Evolutionary conservation across 2,888 invertebrate genomes (phyloP).

Genomic region (Drepana falcataria): DNA sequence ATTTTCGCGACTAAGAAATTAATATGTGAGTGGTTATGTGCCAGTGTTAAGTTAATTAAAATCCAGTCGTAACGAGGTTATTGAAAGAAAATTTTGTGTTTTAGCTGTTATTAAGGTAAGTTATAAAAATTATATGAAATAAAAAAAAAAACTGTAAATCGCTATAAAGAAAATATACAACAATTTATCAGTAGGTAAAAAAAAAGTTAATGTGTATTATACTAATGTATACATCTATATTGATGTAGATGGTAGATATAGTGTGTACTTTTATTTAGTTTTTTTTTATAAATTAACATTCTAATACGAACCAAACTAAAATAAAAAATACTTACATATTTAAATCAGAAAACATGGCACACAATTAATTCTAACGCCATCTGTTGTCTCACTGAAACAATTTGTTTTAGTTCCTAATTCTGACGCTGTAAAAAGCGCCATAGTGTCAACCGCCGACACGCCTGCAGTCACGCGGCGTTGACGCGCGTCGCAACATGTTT

Average conservation of each 20-base stretch:
- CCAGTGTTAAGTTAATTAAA: slow-evolving; percentile 3
- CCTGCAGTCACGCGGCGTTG: slow-evolving; percentile 77
- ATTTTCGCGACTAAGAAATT: slow-evolving; percentile 18
- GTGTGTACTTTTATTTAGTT: no score
- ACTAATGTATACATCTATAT: no score
- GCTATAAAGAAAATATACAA: no score
- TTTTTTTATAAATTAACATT: no score
- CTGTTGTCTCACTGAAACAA: slow-evolving; percentile 26
- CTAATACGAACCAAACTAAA: background rate
- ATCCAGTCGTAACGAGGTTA: background rate
- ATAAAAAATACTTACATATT: background rate
- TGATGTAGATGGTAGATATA: no score
- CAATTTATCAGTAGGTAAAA: no score
- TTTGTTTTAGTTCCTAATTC: slow-evolving; percentile 33
- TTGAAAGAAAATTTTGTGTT: background rate
- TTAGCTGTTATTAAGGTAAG: slow-evolving; percentile 9
- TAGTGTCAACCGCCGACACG: slow-evolving; percentile 69
- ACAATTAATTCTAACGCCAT: slow-evolving; percentile 42
- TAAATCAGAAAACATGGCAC: slow-evolving; percentile 9
- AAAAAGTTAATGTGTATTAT: no score
- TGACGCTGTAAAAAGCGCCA: slow-evolving; percentile 46
- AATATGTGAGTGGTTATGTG: slow-evolving; percentile 8
- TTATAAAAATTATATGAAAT: background rate
- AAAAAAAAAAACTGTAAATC: no score
- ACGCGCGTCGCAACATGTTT: slow-evolving; percentile 71